Evolutionary conservation across 2,888 invertebrate genomes (phyloP).

Genomic region (Nasonia oneida): DNA sequence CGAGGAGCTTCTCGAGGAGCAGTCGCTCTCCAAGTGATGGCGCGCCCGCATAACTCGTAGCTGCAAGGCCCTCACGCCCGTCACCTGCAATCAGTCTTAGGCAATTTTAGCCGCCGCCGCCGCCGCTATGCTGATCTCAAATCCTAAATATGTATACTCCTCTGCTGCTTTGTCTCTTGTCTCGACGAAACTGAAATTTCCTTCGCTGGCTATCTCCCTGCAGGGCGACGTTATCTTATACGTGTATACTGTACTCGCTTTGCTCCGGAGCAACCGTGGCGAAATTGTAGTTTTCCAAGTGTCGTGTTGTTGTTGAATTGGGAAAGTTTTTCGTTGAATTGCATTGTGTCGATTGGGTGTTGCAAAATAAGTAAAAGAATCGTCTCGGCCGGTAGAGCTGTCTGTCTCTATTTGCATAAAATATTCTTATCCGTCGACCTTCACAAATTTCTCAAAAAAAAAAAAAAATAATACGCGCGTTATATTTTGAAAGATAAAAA

Average conservation of each 20-base stretch:
- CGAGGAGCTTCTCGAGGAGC: constrained; percentile 83
- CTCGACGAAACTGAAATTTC: not conserved
- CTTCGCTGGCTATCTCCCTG: not conserved
- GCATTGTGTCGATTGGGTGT: not conserved
- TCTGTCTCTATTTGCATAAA: not conserved
- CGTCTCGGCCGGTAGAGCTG: too few species aligned
- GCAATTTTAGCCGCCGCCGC: not conserved
- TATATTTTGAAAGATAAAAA: not conserved
- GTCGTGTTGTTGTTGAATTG: not conserved
- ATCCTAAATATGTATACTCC: not conserved
- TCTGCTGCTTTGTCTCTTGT: not conserved
- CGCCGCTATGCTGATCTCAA: constrained; percentile 23
- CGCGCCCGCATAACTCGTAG: constrained; percentile 76
- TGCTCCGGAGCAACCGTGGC: not conserved
- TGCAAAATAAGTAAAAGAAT: not conserved
- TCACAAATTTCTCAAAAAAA: not conserved
- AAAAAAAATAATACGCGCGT: not conserved
- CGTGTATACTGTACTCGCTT: not conserved
- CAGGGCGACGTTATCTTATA: not conserved
- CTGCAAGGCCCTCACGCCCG: constrained; percentile 73
- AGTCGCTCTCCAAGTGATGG: constrained; percentile 78
- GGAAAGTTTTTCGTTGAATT: not conserved
- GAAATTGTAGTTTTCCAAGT: constrained; percentile 38
- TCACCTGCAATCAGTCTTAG: constrained; percentile 77
- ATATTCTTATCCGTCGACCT: not conserved